Conservation (phyloP, 2,888 invertebrate species). For the Lithophane leautieri region DNA sequence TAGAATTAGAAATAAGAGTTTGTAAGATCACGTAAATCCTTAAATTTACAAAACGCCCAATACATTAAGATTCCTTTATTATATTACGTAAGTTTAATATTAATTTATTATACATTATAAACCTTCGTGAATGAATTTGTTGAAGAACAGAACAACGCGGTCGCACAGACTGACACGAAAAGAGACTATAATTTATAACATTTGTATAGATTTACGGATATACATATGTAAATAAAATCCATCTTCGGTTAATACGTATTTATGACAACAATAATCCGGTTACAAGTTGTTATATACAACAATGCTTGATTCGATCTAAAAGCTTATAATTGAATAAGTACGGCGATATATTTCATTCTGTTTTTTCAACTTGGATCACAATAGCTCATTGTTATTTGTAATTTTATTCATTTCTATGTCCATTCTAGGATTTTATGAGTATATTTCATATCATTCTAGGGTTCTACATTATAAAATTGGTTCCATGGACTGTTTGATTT, state of each 20-base stretch:
- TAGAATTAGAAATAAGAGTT: not conserved
- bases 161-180: too few species aligned
- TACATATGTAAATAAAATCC: not conserved
- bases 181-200: too few species aligned
- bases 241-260: not conserved
- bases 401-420: too few species aligned
- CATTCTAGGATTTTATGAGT: constrained; percentile 6
- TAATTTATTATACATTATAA: too few species aligned
- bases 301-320: not conserved
- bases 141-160: too few species aligned
- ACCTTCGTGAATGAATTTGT: too few species aligned
- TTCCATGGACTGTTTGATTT: not conserved
- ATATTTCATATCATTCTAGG: not conserved
- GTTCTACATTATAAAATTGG: not conserved
- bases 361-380: constrained; percentile 21
- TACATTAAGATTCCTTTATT: too few species aligned
- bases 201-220: too few species aligned
- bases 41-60: too few species aligned
- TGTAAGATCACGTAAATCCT: not conserved
- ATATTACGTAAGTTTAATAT: too few species aligned
- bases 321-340: not conserved
- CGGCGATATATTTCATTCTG: not conserved
- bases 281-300: not conserved
- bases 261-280: not conserved
- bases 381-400: constrained; percentile 32